These are phyloP conservation scores for Penaeus japonicus DNA, from an alignment of 1,140 invertebrate genomes.

Conservation along the genomic window DNA sequence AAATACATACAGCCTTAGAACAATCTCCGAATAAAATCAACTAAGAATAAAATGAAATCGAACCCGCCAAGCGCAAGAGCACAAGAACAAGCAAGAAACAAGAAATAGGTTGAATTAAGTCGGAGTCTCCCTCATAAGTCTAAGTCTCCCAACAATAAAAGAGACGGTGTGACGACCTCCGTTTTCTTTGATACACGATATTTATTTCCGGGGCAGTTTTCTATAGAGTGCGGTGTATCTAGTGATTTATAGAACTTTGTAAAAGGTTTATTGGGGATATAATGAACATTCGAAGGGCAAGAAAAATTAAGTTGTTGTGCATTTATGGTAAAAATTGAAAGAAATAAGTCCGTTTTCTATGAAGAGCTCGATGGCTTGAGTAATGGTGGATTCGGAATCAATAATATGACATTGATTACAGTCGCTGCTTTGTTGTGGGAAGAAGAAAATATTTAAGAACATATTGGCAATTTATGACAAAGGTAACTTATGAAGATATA, in stretches of 20 bases:
- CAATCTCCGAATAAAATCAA: too few species aligned
- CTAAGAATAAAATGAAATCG: too few species aligned
- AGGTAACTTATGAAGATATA: too few species aligned
- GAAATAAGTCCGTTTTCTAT: slow-evolving; percentile 37
- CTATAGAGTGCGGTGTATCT: slow-evolving; percentile 22
- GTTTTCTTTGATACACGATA: slow-evolving; percentile 53
- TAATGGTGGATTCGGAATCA: slow-evolving; percentile 40
- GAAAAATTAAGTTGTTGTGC: background rate
- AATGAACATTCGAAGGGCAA: background rate
- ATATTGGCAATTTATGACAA: too few species aligned
- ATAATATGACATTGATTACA: slow-evolving; percentile 32
- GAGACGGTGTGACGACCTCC: slow-evolving; percentile 30
- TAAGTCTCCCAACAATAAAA: slow-evolving; percentile 52
- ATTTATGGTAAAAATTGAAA: background rate
- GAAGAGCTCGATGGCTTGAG: background rate
- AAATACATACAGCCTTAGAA: too few species aligned
- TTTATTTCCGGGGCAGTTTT: slow-evolving; percentile 46
- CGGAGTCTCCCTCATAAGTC: slow-evolving; percentile 29
- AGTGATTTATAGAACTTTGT: slow-evolving; percentile 9
- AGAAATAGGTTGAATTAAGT: background rate
- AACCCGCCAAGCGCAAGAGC: background rate
- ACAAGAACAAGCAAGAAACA: slow-evolving; percentile 30
- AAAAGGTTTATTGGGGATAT: background rate
- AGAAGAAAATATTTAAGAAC: too few species aligned
- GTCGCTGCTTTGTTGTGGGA: background rate